These are phyloP conservation scores for Dasyornis broadbenti DNA, from an alignment of 2,113 vertebrate genomes.

Conservation along the genomic window DNA sequence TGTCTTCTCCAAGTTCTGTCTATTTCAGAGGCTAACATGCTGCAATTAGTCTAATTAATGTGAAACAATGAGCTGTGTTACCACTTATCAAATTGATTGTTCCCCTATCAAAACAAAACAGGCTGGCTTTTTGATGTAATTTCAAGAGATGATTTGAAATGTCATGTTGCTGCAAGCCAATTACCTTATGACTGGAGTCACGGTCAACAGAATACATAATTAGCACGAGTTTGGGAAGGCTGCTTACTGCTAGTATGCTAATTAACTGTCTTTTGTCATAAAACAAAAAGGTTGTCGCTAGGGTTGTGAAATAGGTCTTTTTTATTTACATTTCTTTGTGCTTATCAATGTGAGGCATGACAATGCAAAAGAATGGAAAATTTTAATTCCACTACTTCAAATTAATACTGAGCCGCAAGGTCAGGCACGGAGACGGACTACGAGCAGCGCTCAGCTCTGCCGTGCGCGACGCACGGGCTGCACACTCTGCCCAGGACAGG, in stretches of 20 bases:
- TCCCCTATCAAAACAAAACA: conserved; percentile 90
- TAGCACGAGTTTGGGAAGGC: conserved; percentile 82
- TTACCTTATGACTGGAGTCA: conserved; percentile 89
- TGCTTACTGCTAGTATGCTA: conserved; percentile 84
- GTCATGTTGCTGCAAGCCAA: conserved; percentile 91
- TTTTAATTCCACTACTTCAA: conserved; percentile 69
- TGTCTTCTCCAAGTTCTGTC: conserved; percentile 79
- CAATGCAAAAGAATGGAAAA: conserved; percentile 76
- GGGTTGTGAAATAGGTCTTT: conserved; percentile 76
- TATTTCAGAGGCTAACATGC: conserved; percentile 84
- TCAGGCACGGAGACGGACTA: not conserved
- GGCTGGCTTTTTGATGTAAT: conserved; percentile 88
- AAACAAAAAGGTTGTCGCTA: conserved; percentile 77
- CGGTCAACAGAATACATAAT: conserved; percentile 88
- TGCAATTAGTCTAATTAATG: conserved; percentile 95
- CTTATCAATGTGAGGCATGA: conserved; percentile 75
- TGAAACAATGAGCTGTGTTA: conserved; percentile 90
- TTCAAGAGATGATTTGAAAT: conserved; percentile 93
- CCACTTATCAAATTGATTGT: conserved; percentile 96
- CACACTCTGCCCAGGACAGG: not conserved
- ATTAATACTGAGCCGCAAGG: conserved; percentile 62
- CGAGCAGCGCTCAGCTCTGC: not conserved
- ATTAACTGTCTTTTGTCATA: conserved; percentile 87
- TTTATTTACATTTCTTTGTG: conserved; percentile 81
- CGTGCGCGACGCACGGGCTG: fast-evolving